phyloP scores from a whole-genome alignment of 2,113 vertebrate genomes.

The Oryzias celebensis region DNA sequence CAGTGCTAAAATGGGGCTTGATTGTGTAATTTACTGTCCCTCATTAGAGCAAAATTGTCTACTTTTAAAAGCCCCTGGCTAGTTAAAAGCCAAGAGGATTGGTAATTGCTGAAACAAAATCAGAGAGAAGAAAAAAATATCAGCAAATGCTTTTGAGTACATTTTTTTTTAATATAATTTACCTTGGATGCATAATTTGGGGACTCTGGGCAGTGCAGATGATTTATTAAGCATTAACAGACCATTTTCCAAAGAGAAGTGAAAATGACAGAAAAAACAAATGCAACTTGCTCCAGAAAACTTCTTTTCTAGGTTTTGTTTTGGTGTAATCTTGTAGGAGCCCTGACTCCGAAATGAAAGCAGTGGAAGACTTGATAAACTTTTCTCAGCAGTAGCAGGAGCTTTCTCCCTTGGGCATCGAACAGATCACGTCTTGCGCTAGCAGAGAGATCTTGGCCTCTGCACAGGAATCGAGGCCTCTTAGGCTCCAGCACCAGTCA shows the following conservation, averaged over 20 bases:
- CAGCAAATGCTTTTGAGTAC: conserved; percentile 54
- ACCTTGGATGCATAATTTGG: conserved; percentile 60
- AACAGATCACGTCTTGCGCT: conserved; percentile 48
- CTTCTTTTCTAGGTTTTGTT: conserved; percentile 5
- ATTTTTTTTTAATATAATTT: conserved; percentile 45
- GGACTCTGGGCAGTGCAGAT: conserved; percentile 18
- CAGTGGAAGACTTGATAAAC: conserved; percentile 59
- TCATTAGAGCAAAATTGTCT: conserved; percentile 50
- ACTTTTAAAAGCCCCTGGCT: conserved; percentile 58
- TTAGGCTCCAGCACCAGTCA: conserved; percentile 58
- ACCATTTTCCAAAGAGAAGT: conserved; percentile 14
- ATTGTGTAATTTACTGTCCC: conserved; percentile 43
- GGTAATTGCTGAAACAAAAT: conserved; percentile 38
- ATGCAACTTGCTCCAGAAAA: conserved; percentile 22
- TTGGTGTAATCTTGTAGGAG: conserved; percentile 33
- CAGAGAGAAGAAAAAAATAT: conserved; percentile 5
- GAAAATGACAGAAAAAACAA: conserved; percentile 26
- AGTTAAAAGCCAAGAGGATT: conserved; percentile 59
- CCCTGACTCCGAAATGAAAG: conserved; percentile 53
- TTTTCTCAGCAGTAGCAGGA: conserved; percentile 45
- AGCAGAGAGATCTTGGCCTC: conserved; percentile 61
- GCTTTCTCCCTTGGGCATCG: conserved; percentile 42
- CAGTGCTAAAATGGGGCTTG: conserved; percentile 51
- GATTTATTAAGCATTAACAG: conserved; percentile 46
- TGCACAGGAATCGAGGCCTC: conserved; percentile 62